Evolutionary conservation across 1,140 invertebrate species (phyloP), one percentile per base, ranked within the genome.

Genomic region (Lordiphosa clarofinis): DNA sequence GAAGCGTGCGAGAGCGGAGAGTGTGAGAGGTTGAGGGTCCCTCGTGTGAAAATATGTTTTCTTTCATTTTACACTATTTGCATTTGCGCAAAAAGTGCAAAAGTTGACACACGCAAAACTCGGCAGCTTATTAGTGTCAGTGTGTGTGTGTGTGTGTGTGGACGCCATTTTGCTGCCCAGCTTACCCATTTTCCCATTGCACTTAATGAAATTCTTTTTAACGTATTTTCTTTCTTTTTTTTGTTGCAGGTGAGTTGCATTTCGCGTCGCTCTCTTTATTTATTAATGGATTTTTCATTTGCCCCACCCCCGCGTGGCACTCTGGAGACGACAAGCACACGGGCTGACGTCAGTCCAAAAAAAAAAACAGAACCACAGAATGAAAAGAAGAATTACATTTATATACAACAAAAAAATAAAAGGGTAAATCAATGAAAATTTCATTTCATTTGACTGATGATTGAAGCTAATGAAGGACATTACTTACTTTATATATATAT

Each of bases 41-140:
- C 4, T 79, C 64, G 74, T 79, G 73, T 66, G 67, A 72, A 75
- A 71, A 75, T 75, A 76, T 70, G 56, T 75, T 54, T 63, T 70
- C 56, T 66, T 75, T 55, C 73, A 78, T 78, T 78, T 69, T 79
- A 70, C 75, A 82, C 73, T 68, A 84, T 81, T 81, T 81, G 76
- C 76, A 81, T 81, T 82, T 82, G 76, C 67, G 64, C 60, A 78
- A 78, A 76, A 82, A 84, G 78, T 82, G 78, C 64, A 82, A 84
- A 82, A 84, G 78, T 82, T 82, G 73, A 73, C 74, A 79, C 74
- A 79, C 63, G 68, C 73, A 73, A 67, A 57, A 73, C 53, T 67
- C 54, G 64, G 15, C 64, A 53, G 65, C 63, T 67, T 70, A 59
- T 55, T 60, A 54, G 52, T 57, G 21, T 53, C 13, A 43, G 52